Base-by-base conservation (phyloP, 2,888 invertebrate species). In the Tanytarsus gracilentus region DNA sequence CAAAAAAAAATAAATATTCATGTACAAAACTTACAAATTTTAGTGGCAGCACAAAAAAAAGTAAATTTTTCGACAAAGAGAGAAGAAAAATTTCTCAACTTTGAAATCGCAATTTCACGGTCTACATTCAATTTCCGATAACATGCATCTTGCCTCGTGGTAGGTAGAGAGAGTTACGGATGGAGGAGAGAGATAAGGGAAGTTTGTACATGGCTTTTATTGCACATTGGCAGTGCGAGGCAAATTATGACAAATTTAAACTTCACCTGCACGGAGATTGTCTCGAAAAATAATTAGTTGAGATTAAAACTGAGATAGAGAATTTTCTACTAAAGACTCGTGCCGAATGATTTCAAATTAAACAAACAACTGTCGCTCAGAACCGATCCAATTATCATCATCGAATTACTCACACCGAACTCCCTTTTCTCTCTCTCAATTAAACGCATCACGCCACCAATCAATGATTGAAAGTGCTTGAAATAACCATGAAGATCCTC, bases 81-180 rank as follows among this genome's bases (percentile, higher is more conserved):
- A 11, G n/a, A 44, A 21, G 23, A 18, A 44, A 44, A 56, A 56
- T 56, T 56, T 56, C 55, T 40, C 40, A 56, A 58, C 44, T 48
- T 29, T 58, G 23, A 58, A 58, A 58, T 58, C 48, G 58, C 44
- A 58, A 58, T 58, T 58, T 58, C 30, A 58, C 30, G 58, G 58
- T 58, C 58, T 48, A 58, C 58, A 58, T 58, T 58, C 26, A 48
- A 30, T 58, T 55, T 48, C 48, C 48, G 48, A 58, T 26, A 58
- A 49, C 49, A 40, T 29, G 33, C 18, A 36, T 40, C 18, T 39
- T 25, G 18, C 58, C 48, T 58, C 48, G 58, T 30, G 48, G 58
- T 58, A 30, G 58, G 48, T 48, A 48, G 2, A 44, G 44, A 7
- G 23, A 44, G 23, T 7, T 7, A 44, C 1, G 18, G n/a, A 33